Base-by-base conservation (phyloP, 2,888 invertebrate species). In the Germaria angustata region DNA sequence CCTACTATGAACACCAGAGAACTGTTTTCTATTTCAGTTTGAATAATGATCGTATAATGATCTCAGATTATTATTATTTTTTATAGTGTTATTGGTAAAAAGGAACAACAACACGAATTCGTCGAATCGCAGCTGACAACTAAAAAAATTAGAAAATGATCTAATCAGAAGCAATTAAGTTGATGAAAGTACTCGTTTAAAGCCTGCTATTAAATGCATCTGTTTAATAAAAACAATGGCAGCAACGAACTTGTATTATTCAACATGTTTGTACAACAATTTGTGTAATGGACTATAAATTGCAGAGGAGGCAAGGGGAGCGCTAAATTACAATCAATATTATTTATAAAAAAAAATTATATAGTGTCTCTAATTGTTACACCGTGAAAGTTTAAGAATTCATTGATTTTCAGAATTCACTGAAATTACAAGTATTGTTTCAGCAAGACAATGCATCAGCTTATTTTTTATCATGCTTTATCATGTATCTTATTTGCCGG, bases 91-190 rank as follows among this genome's bases (percentile, higher is more conserved):
- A 6, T 39, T 22, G 20, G 9, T 61, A 24, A 41, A 17, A 61
- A 49, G 28, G 4, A 28, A 28, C 6, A 28, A 32, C 57, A 76
- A 49, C 36, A 59, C 32, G 17, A 69, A 57, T 80, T 80, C 69
- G 39, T 57, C 20, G 69, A 71, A 76, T 44, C n/a, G 5, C 65
- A 81, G 69, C 59, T 66, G 76, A 66, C 71, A 81, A 71, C 49
- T 71, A 22, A 71, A 53, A 72, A 41, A 65, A 71, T 81, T 76
- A 81, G 51, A 81, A 72, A 76, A 81, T 81, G 81, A 80, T 80
- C 57, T 76, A 76, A 76, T 49, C 4, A 32, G 17, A 13, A 72
- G 55, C 57, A 71, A 20, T 6, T 55, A 46, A 11, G 46, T 32
- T 9, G 2, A n/a, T 2, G 34, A 39, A 44, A 7, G 13, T 24